phyloP scores from a whole-genome alignment of 2,797 vertebrate species.

The Lutjanus campechanus region DNA sequence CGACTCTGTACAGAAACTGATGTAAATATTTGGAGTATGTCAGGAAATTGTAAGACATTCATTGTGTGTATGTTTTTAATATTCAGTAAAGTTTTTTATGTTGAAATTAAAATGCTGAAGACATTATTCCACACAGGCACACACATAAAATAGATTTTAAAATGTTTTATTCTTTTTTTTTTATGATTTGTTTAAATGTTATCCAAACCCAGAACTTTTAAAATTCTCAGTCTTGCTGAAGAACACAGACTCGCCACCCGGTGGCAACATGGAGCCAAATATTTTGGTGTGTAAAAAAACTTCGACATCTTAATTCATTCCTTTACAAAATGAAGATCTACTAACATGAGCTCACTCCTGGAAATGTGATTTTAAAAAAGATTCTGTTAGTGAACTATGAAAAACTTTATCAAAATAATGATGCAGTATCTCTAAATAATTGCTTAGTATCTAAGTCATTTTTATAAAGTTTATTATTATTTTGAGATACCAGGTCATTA shows the following conservation, averaged over 20 bases:
- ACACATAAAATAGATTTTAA: not conserved
- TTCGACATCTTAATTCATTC: not conserved
- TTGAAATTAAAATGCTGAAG: not conserved
- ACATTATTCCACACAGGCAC: not conserved
- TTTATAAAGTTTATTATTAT: no score
- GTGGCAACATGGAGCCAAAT: not conserved
- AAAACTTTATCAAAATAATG: no score
- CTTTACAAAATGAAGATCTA: not conserved
- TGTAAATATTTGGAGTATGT: slow-evolving; percentile 7
- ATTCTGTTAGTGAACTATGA: no score
- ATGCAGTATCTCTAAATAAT: no score
- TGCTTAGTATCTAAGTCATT: no score
- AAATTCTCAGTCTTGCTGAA: not conserved
- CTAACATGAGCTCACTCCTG: no score
- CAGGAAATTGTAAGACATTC: not conserved
- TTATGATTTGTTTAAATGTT: not conserved
- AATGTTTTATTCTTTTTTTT: not conserved
- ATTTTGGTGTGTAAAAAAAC: not conserved
- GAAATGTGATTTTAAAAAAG: no score
- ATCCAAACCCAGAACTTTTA: not conserved
- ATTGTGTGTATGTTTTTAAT: slow-evolving; percentile 12
- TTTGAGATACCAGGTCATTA: no score
- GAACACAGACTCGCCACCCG: not conserved
- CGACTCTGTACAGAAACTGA: slow-evolving; percentile 24
- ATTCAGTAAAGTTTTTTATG: slow-evolving; percentile 23